Conservation (phyloP, 2,888 invertebrate genomes). For the Sinelater perroti region DNA sequence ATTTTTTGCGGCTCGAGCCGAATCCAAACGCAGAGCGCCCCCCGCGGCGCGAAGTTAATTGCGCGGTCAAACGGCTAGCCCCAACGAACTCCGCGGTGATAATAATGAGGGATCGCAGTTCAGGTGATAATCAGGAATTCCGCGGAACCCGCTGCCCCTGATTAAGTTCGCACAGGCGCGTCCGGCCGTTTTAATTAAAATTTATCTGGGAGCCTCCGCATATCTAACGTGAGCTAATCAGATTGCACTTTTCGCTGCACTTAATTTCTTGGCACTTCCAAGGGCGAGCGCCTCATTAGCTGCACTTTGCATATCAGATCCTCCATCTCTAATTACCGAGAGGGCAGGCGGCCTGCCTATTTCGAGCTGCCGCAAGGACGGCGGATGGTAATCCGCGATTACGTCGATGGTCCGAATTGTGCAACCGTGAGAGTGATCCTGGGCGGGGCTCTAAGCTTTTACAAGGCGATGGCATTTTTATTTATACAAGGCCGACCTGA, state of each 20-base stretch:
- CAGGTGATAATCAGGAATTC: too few species aligned
- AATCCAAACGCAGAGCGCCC: too few species aligned
- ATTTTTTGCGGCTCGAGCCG: too few species aligned
- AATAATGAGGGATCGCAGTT: too few species aligned
- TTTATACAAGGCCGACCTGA: too few species aligned
- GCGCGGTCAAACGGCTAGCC: too few species aligned
- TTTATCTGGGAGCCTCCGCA: slow-evolving; percentile 5
- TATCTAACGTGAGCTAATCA: slow-evolving; percentile 5
- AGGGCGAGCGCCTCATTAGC: slow-evolving; percentile 16
- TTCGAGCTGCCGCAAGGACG: slow-evolving; percentile 1
- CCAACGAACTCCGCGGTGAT: too few species aligned
- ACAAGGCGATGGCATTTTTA: slow-evolving; percentile 11
- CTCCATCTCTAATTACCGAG: slow-evolving; percentile 18
- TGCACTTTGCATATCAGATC: slow-evolving; percentile 18
- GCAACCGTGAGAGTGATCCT: slow-evolving; percentile 12
- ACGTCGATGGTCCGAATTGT: slow-evolving; percentile 12
- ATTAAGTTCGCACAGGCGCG: too few species aligned
- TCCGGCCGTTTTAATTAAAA: slow-evolving; percentile 12
- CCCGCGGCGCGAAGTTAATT: too few species aligned
- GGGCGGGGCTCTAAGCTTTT: slow-evolving; percentile 15
- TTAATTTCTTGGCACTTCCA: slow-evolving; percentile 15
- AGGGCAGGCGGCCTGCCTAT: neutral
- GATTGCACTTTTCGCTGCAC: slow-evolving; percentile 4
- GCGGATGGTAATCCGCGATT: slow-evolving; percentile 3
- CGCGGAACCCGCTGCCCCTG: too few species aligned